A percentile compares a stretch with the other conserved stretches of the same genome.
These are phyloP conservation scores for Ctenopoma kingsleyae DNA, from an alignment of 2,797 vertebrate genomes.

Conservation along the genomic window DNA sequence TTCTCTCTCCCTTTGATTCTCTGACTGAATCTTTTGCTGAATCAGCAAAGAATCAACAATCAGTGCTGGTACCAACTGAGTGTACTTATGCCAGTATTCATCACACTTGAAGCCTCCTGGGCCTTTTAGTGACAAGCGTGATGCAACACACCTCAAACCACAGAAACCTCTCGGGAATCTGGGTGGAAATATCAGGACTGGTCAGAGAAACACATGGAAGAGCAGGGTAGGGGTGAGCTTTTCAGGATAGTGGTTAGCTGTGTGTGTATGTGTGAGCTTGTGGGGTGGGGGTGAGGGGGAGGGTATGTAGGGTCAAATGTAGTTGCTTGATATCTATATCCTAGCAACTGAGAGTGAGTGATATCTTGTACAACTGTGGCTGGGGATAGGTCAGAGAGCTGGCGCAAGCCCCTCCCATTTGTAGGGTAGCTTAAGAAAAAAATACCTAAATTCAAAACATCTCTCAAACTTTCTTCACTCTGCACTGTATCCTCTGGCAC, in stretches of 20 bases:
- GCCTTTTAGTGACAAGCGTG: constrained; percentile 42
- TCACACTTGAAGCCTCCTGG: constrained; percentile 11
- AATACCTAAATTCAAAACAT: constrained; percentile 90
- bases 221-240: constrained; percentile 57
- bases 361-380: constrained; percentile 84
- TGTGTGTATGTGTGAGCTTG: constrained; percentile 36
- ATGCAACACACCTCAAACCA: constrained; percentile 58
- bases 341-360: constrained; percentile 87
- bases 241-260: constrained; percentile 61
- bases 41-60: constrained; percentile 32
- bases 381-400: constrained; percentile 90
- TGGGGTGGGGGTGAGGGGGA: constrained; percentile 4
- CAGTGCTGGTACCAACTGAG: constrained; percentile 1
- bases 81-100: constrained; percentile 34
- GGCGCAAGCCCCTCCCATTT: constrained; percentile 87
- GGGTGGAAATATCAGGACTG: constrained; percentile 68
- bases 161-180: constrained; percentile 56
- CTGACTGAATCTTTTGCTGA: constrained; percentile 27
- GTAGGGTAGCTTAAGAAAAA: constrained; percentile 85
- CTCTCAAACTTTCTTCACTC: constrained; percentile 86
- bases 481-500: constrained; percentile 90
- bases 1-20: neutral
- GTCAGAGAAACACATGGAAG: constrained; percentile 54
- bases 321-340: constrained; percentile 93
- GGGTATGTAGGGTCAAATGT: constrained; percentile 61